Evolutionary conservation across 1,140 invertebrate species (phyloP), one percentile per base, ranked within the genome.

Genomic region (Sycophila sp.): DNA sequence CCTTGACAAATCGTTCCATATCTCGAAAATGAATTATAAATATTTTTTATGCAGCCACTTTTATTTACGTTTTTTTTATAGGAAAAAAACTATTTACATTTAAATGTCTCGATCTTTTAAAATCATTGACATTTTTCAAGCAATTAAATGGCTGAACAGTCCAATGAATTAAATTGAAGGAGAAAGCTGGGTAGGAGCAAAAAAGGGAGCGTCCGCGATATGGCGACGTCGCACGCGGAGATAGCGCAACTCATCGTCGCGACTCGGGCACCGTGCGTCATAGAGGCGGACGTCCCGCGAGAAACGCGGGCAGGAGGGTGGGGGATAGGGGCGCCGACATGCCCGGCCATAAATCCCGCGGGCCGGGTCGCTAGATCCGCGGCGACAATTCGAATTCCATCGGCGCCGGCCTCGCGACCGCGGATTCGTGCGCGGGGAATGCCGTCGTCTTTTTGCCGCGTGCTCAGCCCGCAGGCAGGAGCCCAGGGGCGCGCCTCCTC

Each of bases 321-420:
- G 30, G 15, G 4, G n/a, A 15, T 11, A 6, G 10, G 26, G 5
- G 30, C 19, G 28, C 15, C 3, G 53, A 40, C 13, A 51, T 36
- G 34, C 24, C 22, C 34, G 45, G 19, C 47, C 22, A 62, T 69
- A 69, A 69, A 69, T 69, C 56, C 45, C 26, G 56, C 32, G 15
- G 28, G 34, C 13, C 17, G n/a, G 15, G 19, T 22, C 42, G 36
- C 30, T n/a, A 19, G 17, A 10, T 17, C 38, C 10, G 34, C 11
- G 24, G 38, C 60, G 70, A 60, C 59, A 56, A 75, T 69, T 70
- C 73, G 60, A 79, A 79, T 79, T 77, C 74, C 75, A 72, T 72
- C 74, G 73, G 73, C 72, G 49, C 53, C 60, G 49, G 11, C 30
- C 42, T 45, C 42, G 26, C 26, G 55, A 56, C 36, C 28, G 63